Percentiles rank a stretch among this genome's conserved stretches.
Evolutionary conservation across 1,140 invertebrate genomes (phyloP).

Genomic region (Zeugodacus cucurbitae): DNA sequence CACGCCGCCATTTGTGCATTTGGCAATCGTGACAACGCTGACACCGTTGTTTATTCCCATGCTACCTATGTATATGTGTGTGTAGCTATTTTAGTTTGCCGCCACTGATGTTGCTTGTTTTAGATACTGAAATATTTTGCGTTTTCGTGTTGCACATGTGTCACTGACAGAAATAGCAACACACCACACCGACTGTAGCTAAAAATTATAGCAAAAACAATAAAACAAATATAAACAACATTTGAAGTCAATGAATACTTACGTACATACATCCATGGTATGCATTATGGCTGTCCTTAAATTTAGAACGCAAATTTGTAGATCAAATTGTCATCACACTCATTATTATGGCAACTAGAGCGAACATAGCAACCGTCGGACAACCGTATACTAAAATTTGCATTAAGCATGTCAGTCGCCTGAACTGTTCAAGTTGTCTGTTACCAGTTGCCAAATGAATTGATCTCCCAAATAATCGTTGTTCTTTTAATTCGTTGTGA

Average conservation of each 20-base stretch:
- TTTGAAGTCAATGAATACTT: background rate
- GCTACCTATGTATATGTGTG: background rate
- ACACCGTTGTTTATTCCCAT: background rate
- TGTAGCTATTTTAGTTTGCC: background rate
- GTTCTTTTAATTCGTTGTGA: no score
- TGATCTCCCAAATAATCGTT: no score
- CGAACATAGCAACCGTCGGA: no score
- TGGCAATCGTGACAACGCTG: constrained; percentile 5
- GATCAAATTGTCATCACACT: no score
- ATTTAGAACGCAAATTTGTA: no score
- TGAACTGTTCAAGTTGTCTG: no score
- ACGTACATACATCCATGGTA: background rate
- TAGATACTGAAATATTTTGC: background rate
- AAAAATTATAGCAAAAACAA: background rate
- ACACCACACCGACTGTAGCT: background rate
- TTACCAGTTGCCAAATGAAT: no score
- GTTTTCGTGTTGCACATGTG: background rate
- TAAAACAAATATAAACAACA: background rate
- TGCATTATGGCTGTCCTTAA: no score
- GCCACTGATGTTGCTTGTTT: background rate
- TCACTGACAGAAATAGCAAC: constrained; percentile 1
- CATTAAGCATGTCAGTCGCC: no score
- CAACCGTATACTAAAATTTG: no score
- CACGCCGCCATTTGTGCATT: background rate
- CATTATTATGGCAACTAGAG: no score